Percentiles rank a stretch among this genome's conserved stretches.
These are phyloP conservation scores for Rotaria macrura DNA, from an alignment of 2,888 invertebrate genomes.

Conservation along the genomic window DNA sequence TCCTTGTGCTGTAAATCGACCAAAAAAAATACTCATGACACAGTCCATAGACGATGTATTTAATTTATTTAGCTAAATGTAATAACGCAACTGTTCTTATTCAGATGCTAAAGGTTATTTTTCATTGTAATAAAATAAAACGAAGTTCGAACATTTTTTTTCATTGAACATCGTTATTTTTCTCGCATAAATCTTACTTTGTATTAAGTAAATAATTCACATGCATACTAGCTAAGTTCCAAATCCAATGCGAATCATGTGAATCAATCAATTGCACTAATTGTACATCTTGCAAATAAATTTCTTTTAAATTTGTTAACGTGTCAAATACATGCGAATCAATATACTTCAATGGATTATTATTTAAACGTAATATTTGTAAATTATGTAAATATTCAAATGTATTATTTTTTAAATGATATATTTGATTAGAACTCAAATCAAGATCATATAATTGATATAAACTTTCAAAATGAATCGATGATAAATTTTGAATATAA, in stretches of 20 bases:
- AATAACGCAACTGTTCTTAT: background rate
- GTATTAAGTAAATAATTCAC: background rate
- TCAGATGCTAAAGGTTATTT: background rate
- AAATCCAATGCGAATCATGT: background rate
- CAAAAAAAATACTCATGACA: background rate
- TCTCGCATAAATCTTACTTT: background rate
- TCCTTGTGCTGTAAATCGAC: background rate
- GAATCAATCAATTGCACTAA: background rate
- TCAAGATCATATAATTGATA: background rate
- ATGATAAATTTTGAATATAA: background rate
- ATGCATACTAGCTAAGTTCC: background rate
- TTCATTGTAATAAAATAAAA: background rate
- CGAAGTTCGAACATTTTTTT: too few species aligned
- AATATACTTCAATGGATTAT: constrained; percentile 7
- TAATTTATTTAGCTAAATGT: background rate
- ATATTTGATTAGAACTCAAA: background rate
- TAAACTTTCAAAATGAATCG: background rate
- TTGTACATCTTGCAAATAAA: background rate
- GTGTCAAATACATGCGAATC: background rate
- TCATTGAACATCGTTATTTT: too few species aligned
- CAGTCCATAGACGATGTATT: background rate
- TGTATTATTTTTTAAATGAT: background rate
- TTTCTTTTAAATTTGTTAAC: constrained; percentile 5
- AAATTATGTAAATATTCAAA: background rate
- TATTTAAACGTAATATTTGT: background rate